Evolutionary conservation across 2,113 vertebrate species (phyloP).

Genomic region (Oncorhynchus mykiss): DNA sequence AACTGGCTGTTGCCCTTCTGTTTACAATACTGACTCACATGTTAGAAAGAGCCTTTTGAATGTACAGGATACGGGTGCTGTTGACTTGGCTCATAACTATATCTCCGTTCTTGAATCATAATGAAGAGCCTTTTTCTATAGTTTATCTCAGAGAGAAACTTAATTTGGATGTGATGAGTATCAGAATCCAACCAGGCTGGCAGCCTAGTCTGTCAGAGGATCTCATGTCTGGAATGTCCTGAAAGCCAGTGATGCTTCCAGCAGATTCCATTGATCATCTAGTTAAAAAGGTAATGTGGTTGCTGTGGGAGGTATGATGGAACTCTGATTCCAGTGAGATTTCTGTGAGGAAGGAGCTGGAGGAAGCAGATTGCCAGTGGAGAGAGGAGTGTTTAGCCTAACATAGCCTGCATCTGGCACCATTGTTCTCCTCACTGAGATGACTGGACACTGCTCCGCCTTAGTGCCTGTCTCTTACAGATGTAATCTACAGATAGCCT

Average conservation of each 20-base stretch:
- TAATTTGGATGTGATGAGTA: not conserved
- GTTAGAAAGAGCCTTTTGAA: not conserved
- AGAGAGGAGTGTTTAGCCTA: constrained; percentile 48
- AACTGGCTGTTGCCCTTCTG: constrained; percentile 12
- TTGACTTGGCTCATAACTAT: not conserved
- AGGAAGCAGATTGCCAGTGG: constrained; percentile 72
- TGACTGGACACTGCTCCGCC: constrained; percentile 43
- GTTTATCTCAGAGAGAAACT: constrained; percentile 16
- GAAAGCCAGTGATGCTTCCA: not conserved
- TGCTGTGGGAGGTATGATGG: constrained; percentile 20
- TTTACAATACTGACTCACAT: constrained; percentile 32
- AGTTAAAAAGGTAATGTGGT: constrained; percentile 26
- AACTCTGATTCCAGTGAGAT: constrained; percentile 30
- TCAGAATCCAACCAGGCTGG: not conserved
- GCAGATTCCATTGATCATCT: constrained; percentile 8
- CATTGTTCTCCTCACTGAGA: constrained; percentile 59
- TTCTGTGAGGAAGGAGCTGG: constrained; percentile 68
- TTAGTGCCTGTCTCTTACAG: constrained; percentile 41
- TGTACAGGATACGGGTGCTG: not conserved
- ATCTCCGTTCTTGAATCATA: not conserved
- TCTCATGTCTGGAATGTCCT: constrained; percentile 15
- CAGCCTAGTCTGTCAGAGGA: not conserved
- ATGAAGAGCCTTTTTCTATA: constrained; percentile 2
- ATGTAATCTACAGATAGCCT: constrained; percentile 41
- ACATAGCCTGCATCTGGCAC: constrained; percentile 60